Conservation (phyloP, 2,888 invertebrate species). For the Chromoteleia sp. region DNA sequence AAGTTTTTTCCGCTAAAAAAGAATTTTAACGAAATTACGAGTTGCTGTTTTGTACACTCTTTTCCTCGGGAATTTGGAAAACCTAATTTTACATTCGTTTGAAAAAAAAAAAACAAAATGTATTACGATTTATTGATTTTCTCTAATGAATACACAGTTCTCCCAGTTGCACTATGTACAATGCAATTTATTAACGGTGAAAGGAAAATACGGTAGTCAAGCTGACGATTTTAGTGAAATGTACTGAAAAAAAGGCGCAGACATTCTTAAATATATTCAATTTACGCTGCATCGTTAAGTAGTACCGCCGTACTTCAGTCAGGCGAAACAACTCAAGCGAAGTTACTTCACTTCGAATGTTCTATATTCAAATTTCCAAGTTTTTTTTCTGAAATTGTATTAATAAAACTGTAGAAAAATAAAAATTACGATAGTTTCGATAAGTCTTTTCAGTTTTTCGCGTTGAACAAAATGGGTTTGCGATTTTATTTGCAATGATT, state of each 20-base stretch:
- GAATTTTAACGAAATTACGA: no score
- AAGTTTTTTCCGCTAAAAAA: no score
- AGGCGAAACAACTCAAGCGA: no score
- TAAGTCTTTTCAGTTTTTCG: conserved; percentile 5
- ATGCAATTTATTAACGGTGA: conserved; percentile 50
- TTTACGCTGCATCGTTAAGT: conserved; percentile 29
- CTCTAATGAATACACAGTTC: conserved; percentile 10
- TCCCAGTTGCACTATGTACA: conserved; percentile 49
- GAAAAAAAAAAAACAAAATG: neutral
- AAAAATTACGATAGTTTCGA: neutral
- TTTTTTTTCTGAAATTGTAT: conserved; percentile 29
- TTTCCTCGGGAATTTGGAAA: no score
- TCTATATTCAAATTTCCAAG: conserved; percentile 36
- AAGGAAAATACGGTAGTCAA: conserved; percentile 31
- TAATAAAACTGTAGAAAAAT: conserved; percentile 31
- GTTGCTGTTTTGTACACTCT: no score
- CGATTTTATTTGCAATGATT: conserved; percentile 34
- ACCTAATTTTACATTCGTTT: no score
- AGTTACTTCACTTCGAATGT: conserved; percentile 17
- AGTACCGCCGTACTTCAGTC: neutral
- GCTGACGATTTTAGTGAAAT: conserved; percentile 7
- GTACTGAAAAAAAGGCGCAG: conserved; percentile 35
- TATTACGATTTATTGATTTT: conserved; percentile 21
- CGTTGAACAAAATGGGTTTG: conserved; percentile 1
- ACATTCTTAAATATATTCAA: conserved; percentile 35